Conservation (phyloP, 2,888 invertebrate genomes). For the Platycheirus rosarum region DNA sequence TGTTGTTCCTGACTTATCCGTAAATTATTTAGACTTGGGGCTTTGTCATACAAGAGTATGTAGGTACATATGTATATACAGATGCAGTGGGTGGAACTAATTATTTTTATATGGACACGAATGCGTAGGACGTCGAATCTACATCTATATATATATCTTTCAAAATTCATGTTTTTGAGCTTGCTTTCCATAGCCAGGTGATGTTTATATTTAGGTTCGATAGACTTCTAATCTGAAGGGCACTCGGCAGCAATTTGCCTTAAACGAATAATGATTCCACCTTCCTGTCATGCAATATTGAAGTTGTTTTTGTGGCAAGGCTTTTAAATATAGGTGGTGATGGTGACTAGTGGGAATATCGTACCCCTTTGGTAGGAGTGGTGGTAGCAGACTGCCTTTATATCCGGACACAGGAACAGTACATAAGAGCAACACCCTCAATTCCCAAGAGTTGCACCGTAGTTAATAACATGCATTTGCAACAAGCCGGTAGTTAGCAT, state of each 20-base stretch:
- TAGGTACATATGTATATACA: background rate
- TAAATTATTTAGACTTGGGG: conserved; percentile 6
- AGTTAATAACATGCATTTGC: conserved; percentile 56
- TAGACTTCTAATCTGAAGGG: conserved; percentile 25
- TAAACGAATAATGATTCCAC: conserved; percentile 48
- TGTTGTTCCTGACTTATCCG: conserved; percentile 15
- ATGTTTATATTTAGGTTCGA: conserved; percentile 29
- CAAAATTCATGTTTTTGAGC: conserved; percentile 11
- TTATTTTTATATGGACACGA: conserved; percentile 36
- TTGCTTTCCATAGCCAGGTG: conserved; percentile 13
- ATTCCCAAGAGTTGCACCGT: conserved; percentile 43
- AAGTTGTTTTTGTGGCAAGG: conserved; percentile 33
- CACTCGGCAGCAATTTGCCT: conserved; percentile 32
- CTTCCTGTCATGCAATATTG: conserved; percentile 58
- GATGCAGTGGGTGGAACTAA: conserved; percentile 57
- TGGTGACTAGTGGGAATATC: background rate
- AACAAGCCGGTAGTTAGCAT: conserved; percentile 43
- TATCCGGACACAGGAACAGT: conserved; percentile 37
- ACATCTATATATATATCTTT: no score
- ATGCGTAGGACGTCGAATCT: conserved; percentile 27
- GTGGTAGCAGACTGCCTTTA: conserved; percentile 36
- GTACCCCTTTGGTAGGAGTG: background rate
- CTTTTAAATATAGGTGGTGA: conserved; percentile 30
- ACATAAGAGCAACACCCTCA: conserved; percentile 49
- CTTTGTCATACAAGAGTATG: background rate